These are phyloP conservation scores for Noctua fimbriata DNA, from an alignment of 2,888 invertebrate genomes.

Conservation along the genomic window DNA sequence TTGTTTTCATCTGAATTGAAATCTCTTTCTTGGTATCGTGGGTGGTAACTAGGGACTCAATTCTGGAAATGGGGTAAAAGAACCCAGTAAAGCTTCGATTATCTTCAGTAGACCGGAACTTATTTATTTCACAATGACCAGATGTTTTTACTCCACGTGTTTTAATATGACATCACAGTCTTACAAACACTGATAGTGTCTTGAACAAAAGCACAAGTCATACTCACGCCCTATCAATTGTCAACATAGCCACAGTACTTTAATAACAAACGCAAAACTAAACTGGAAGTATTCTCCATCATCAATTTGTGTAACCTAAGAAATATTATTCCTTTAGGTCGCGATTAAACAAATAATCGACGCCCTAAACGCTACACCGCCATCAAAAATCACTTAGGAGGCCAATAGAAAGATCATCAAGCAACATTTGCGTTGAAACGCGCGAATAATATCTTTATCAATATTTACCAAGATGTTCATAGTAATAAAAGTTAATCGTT, in stretches of 20 bases:
- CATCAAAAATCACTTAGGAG: conserved; percentile 86
- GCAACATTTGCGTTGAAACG: conserved; percentile 72
- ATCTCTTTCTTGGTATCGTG: conserved; percentile 23
- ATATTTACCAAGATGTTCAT: conserved; percentile 77
- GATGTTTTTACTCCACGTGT: conserved; percentile 37
- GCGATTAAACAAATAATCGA: conserved; percentile 65
- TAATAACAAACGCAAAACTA: conserved; percentile 24
- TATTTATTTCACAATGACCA: conserved; percentile 18
- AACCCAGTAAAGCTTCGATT: neutral
- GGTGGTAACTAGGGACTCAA: neutral
- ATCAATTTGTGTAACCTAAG: conserved; percentile 39
- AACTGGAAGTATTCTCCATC: conserved; percentile 11
- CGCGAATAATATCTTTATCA: conserved; percentile 76
- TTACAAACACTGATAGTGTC: conserved; percentile 62
- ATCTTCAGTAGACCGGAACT: neutral
- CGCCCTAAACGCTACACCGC: conserved; percentile 66
- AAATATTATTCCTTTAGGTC: conserved; percentile 35
- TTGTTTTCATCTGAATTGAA: conserved; percentile 43
- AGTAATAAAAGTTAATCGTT: conserved; percentile 79
- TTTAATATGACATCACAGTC: conserved; percentile 37
- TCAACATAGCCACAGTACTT: conserved; percentile 14
- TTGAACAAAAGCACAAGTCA: conserved; percentile 67
- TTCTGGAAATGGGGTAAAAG: neutral
- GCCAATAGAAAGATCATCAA: conserved; percentile 77
- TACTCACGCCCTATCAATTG: conserved; percentile 19